Base-by-base conservation (phyloP, 2,888 invertebrate genomes). In the Quadriops clusia region DNA sequence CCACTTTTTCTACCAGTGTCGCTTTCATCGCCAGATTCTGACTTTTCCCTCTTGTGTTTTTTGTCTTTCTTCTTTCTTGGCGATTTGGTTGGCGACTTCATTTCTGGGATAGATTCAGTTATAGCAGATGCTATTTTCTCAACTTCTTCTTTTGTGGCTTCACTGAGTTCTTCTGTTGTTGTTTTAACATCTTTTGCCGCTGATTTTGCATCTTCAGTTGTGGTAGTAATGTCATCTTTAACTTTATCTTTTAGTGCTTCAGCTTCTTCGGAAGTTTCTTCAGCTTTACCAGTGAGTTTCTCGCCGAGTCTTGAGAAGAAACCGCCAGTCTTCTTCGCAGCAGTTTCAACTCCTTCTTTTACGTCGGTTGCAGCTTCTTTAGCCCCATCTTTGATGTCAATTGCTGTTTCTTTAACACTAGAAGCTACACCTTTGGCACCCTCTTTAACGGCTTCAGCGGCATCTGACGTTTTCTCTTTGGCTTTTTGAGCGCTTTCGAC, bases 1-100 rank as follows among this genome's bases (percentile, higher is more conserved):
- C 35, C 35, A 17, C 23, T 29, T 34, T 21, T 33, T 30, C 29
- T 28, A 10, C 23, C 10, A 18, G 18, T 9, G 2, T 27, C 20
- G 7, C 21, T 24, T 9, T 23, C 27, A n/a, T 25, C 32, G 10
- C 32, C 32, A 13, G 32, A 32, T 30, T 23, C 30, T 20, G 23
- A 10, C 37, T 38, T 12, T 37, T 38, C 13, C 39, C 45, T 23
- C 43, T 47, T 33, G 38, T 33, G 17, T n/a, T 8, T 32, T 20
- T 28, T 20, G 20, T 12, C 40, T 38, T 13, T 39, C 36, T 9
- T 40, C 43, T 22, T 49, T 46, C 39, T 20, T 4, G 21, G 2
- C 17, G 30, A 15, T 32, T 23, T 10, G 27, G 11, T 3, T 26
- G 11, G 12, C 20, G 23, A 24, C 13, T 33, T 29, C 14, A 17